phyloP scores from a whole-genome alignment of 2,888 invertebrate species.

The Lingula anatina region DNA sequence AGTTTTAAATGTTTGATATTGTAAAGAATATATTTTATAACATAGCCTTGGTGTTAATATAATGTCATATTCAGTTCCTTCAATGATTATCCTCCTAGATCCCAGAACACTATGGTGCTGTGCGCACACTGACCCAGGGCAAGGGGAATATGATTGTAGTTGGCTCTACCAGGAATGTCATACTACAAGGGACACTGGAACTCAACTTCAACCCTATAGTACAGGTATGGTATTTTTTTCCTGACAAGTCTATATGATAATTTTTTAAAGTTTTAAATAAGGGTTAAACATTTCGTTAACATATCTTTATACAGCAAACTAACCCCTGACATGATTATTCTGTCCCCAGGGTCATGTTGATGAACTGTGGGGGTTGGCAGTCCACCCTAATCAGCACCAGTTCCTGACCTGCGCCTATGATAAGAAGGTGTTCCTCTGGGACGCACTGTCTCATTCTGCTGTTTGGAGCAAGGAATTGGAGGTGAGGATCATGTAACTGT shows the following conservation, averaged over 20 bases:
- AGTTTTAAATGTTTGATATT: too few species aligned
- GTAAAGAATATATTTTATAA: too few species aligned
- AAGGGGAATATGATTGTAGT: slow-evolving; percentile 75
- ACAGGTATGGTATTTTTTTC: too few species aligned
- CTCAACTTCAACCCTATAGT: slow-evolving; percentile 51
- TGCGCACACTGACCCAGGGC: slow-evolving; percentile 77
- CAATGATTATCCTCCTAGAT: too few species aligned
- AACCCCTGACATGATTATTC: too few species aligned
- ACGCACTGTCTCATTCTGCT: slow-evolving; percentile 76
- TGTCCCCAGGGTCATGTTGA: slow-evolving; percentile 75
- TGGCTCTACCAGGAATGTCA: slow-evolving; percentile 70
- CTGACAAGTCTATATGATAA: too few species aligned
- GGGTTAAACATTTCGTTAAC: too few species aligned
- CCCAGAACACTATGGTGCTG: slow-evolving; percentile 79
- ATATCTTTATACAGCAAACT: too few species aligned
- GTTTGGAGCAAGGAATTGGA: slow-evolving; percentile 89
- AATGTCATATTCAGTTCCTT: too few species aligned
- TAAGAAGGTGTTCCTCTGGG: slow-evolving; percentile 66
- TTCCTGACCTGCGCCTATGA: slow-evolving; percentile 69
- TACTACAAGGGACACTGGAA: slow-evolving; percentile 53
- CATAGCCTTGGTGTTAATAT: too few species aligned
- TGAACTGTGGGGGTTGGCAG: slow-evolving; percentile 81
- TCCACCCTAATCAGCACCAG: slow-evolving; percentile 76
- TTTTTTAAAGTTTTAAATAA: too few species aligned
- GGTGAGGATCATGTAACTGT: slow-evolving; percentile 36